phyloP scores from a whole-genome alignment of 2,113 vertebrate species.

The Falco punctatus region DNA sequence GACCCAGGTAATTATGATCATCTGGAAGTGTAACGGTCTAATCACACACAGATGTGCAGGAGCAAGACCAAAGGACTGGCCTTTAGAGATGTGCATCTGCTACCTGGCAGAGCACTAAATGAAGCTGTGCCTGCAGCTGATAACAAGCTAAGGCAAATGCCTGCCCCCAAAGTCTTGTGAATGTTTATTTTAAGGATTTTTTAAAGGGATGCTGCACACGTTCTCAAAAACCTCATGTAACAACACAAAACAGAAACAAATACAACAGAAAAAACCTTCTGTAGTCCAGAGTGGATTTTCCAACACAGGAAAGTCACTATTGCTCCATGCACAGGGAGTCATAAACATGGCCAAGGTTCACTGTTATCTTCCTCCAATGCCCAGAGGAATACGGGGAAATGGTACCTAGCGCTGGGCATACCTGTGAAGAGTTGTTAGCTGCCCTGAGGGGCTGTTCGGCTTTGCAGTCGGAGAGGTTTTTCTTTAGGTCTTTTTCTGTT shows the following conservation, averaged over 20 bases:
- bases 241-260: neutral
- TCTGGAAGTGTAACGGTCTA: neutral
- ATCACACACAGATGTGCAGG: neutral
- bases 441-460: neutral
- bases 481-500: neutral
- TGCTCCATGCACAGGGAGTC: neutral
- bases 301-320: neutral
- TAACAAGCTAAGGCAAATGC: neutral
- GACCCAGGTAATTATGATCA: constrained; percentile 9
- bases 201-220: neutral
- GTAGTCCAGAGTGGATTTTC: neutral
- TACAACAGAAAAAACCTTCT: neutral
- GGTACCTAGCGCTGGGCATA: neutral
- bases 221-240: neutral
- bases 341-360: rapidly evolving
- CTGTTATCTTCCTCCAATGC: neutral
- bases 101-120: neutral
- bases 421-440: neutral
- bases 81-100: neutral
- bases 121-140: neutral
- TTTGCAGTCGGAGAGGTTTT: neutral
- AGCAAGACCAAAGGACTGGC: neutral
- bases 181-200: neutral
- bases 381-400: neutral
- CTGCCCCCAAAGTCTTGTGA: neutral